Base-by-base conservation (phyloP, 2,888 invertebrate genomes). In the Athalia cordata region DNA sequence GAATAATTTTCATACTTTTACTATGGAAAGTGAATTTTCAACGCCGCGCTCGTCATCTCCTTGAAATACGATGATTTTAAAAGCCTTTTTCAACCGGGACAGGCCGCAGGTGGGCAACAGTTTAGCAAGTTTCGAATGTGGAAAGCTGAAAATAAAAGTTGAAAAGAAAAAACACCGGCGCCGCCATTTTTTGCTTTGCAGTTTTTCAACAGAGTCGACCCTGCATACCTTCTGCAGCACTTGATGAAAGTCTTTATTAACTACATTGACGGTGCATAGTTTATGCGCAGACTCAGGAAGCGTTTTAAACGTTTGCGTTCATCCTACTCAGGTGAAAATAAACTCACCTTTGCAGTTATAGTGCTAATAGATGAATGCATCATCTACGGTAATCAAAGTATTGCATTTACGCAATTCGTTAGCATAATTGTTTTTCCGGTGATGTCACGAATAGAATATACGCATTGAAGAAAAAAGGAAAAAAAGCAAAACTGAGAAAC, bases 11-110 rank as follows among this genome's bases (percentile, higher is more conserved):
- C 57, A 47, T 57, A 57, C 47, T 47, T 45, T 72, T 11, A 47
- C 47, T 7, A n/a, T 59, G 13, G 57, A 72, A 11, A 57, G 72
- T 72, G 72, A 72, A 72, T 72, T 72, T 72, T 8, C 57, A 57
- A 29, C 29, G 29, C 29, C 45, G 72, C 43, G 45, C 57, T 59
- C 47, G 5, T 72, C 72, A 72, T 72, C 47, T 13, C 47, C 9
- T 66, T 11, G 15, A 68, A 72, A 72, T 72, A n/a, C 57, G 47
- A 13, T 55, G 57, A 59, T 59, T 72, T 59, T 3, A 47, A 72
- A 7, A 72, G 43, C n/a, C 68, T 15, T 15, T 11, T 47, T 7
- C 8, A 9, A 9, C 59, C 2, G 45, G 29, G 1, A 9, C 13
- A 43, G 29, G 7, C 13, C 43, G 68, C 5, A 43, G 3, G 5